Evolutionary conservation across 2,113 vertebrate genomes (phyloP).

Genomic region (Aspidoscelis tigris): DNA sequence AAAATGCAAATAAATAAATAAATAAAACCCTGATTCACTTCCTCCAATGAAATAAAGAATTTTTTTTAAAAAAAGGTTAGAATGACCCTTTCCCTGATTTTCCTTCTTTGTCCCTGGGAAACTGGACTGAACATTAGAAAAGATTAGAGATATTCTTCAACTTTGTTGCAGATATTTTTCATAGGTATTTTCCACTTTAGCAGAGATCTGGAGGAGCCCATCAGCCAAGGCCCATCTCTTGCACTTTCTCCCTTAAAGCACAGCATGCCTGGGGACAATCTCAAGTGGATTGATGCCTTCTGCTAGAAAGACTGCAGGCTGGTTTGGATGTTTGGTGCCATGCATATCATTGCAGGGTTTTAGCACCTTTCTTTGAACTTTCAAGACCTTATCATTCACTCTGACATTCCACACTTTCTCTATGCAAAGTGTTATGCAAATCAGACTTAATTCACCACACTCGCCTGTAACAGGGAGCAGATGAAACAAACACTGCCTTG

Average conservation of each 20-base stretch:
- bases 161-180: neutral
- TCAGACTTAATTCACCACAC: slow-evolving; percentile 46
- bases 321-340: neutral
- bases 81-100: too few relatives aligned
- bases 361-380: slow-evolving; percentile 41
- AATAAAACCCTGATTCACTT: too few relatives aligned
- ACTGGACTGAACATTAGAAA: neutral
- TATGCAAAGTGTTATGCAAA: slow-evolving; percentile 73
- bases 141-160: neutral
- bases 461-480: slow-evolving; percentile 41
- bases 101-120: neutral
- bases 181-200: neutral
- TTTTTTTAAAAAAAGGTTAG: too few relatives aligned
- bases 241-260: neutral
- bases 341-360: slow-evolving; percentile 33
- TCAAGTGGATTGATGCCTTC: neutral
- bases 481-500: neutral
- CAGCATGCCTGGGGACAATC: too few relatives aligned
- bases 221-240: neutral
- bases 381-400: slow-evolving; percentile 50
- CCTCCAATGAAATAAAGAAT: too few relatives aligned
- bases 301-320: neutral
- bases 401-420: slow-evolving; percentile 44
- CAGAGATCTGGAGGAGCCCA: too few relatives aligned
- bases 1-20: too few relatives aligned